Evolutionary conservation across 2,888 invertebrate genomes (phyloP).

Genomic region (Dasypogon diadema): DNA sequence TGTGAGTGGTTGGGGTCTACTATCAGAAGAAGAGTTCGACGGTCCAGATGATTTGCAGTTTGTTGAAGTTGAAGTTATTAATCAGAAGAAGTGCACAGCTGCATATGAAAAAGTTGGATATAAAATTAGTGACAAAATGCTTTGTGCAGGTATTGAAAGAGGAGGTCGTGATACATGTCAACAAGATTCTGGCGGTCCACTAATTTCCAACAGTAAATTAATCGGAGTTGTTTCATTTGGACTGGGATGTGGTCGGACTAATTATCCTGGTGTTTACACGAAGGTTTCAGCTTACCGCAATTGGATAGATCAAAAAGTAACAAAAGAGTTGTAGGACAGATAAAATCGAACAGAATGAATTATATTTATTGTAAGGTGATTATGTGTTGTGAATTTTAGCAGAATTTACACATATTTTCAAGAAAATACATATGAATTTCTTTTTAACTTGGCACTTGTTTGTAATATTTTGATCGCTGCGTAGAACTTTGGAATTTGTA

Average conservation of each 20-base stretch:
- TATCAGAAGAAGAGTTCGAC: conserved; percentile 58
- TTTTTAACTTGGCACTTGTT: too few relatives aligned
- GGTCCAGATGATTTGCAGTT: conserved; percentile 64
- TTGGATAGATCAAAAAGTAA: conserved; percentile 15
- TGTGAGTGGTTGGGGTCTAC: conserved; percentile 55
- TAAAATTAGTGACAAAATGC: conserved; percentile 52
- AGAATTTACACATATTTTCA: too few relatives aligned
- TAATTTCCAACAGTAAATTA: conserved; percentile 47
- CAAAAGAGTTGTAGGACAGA: too few relatives aligned
- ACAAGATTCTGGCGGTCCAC: conserved; percentile 57
- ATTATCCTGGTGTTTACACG: conserved; percentile 58
- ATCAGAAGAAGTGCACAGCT: conserved; percentile 63
- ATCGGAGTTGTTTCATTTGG: conserved; percentile 57
- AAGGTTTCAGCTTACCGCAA: conserved; percentile 48
- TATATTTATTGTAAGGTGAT: too few relatives aligned
- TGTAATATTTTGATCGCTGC: too few relatives aligned
- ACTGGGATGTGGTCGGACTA: conserved; percentile 54
- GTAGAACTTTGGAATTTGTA: too few relatives aligned
- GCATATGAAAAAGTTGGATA: conserved; percentile 54
- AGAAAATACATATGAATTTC: too few relatives aligned
- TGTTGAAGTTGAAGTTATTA: conserved; percentile 69
- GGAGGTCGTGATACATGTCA: conserved; percentile 56
- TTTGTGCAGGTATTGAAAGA: conserved; percentile 54
- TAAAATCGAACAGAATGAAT: too few relatives aligned
- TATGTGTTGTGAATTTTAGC: too few relatives aligned